These are phyloP conservation scores for Pogonus chalceus DNA, from an alignment of 1,140 invertebrate species.

Conservation along the genomic window DNA sequence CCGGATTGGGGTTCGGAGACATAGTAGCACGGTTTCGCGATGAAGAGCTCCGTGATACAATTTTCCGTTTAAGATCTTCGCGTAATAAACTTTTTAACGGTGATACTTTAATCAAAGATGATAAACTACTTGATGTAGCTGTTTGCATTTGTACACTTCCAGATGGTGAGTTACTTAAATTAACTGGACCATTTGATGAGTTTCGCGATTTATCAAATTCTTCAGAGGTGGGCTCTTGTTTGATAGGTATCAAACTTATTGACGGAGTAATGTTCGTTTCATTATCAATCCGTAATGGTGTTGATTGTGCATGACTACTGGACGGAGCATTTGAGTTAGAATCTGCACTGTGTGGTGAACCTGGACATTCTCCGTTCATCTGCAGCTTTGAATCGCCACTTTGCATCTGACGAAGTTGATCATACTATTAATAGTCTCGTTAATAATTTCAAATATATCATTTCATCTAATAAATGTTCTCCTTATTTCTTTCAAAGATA, in stretches of 20 bases:
- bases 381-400: conserved; percentile 30
- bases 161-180: conserved; percentile 27
- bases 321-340: conserved; percentile 61
- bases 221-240: conserved; percentile 52
- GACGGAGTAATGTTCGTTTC: conserved; percentile 64
- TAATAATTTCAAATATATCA: background rate
- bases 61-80: conserved; percentile 67
- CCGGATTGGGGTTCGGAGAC: conserved; percentile 27
- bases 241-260: conserved; percentile 76
- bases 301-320: conserved; percentile 45
- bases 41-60: conserved; percentile 46
- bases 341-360: conserved; percentile 66
- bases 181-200: conserved; percentile 28
- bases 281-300: conserved; percentile 32
- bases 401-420: conserved; percentile 30
- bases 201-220: conserved; percentile 26
- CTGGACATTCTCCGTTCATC: conserved; percentile 47
- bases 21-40: conserved; percentile 29
- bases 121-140: conserved; percentile 52
- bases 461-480: too few relatives aligned
- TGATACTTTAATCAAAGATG: conserved; percentile 63
- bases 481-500: too few relatives aligned
- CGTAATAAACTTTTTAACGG: conserved; percentile 71
- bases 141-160: conserved; percentile 29
- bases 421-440: conserved; percentile 2